Percentiles rank a stretch among this genome's conserved stretches.
Evolutionary conservation across 2,113 vertebrate species (phyloP).

Genomic region (Gallinago media): DNA sequence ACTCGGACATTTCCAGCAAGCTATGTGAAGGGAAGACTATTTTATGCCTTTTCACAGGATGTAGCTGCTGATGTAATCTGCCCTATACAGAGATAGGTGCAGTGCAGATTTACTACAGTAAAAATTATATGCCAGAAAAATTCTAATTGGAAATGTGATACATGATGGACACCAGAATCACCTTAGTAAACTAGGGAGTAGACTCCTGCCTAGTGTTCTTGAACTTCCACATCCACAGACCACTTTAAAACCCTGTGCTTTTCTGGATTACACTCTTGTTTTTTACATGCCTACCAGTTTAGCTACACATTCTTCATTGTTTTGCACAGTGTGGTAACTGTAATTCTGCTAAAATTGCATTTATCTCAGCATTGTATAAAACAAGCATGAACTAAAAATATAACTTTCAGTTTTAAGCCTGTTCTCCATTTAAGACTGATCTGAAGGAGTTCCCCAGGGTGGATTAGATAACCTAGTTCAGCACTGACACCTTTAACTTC

Average conservation of each 20-base stretch:
- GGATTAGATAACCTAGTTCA: neutral
- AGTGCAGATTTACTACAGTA: neutral
- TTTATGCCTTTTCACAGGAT: neutral
- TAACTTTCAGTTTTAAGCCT: neutral
- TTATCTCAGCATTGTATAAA: neutral
- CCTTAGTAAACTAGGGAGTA: neutral
- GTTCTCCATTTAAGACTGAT: neutral
- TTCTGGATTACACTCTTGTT: fast-evolving
- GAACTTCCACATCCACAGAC: neutral
- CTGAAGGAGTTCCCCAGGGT: neutral
- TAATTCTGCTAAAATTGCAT: neutral
- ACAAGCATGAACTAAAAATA: neutral
- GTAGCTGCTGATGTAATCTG: neutral
- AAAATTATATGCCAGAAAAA: neutral
- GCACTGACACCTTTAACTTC: neutral
- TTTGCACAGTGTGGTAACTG: neutral
- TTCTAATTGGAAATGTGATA: neutral
- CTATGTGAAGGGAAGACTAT: neutral
- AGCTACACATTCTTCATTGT: neutral
- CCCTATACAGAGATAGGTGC: neutral
- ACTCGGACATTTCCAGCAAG: neutral
- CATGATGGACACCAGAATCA: fast-evolving
- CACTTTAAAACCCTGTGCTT: neutral
- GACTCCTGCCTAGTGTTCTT: fast-evolving
- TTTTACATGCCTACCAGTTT: neutral